A percentile compares a stretch with the other conserved stretches of the same genome.
phyloP scores from a whole-genome alignment of 2,113 vertebrate species.

The Oryctolagus cuniculus region mOryCun1.1 NC_091445.1:85510501-85511000 shows the following conservation, averaged over 20 bases:
- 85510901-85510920: background rate
- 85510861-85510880: background rate
- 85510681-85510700: background rate
- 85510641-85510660: slow-evolving; percentile 39
- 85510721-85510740: background rate
- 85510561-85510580: background rate
- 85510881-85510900: background rate
- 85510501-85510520: background rate
- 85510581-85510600: background rate
- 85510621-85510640: background rate
- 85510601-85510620: background rate
- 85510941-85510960: background rate
- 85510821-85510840: background rate
- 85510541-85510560: background rate
- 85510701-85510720: background rate
- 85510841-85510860: slow-evolving; percentile 21
- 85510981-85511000: background rate
- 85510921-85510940: background rate
- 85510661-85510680: background rate
- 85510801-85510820: background rate
- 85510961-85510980: background rate
- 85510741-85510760: slow-evolving; percentile 5
- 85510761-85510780: slow-evolving; percentile 21
- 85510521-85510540: background rate
- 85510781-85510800: background rate